Evolutionary conservation across 1,140 invertebrate genomes (phyloP), one percentile per base, ranked within the genome.

Genomic region (Xylocopa sonorina): DNA sequence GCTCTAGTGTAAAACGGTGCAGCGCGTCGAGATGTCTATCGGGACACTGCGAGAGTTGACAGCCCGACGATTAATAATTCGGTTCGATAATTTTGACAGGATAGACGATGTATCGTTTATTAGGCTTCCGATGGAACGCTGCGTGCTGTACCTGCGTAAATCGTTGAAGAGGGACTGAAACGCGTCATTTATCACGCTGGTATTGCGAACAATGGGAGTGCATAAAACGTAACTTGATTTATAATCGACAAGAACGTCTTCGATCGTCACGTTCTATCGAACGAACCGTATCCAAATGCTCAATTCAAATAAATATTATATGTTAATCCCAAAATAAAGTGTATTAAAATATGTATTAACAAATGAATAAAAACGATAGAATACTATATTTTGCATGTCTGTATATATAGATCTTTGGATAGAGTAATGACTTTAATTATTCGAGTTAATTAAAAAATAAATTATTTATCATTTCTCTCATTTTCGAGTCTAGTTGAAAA

Each of bases 61-160:
- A 41, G 29, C n/a, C 29, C 38, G 50, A 74, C 50, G 74, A 82
- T 84, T 84, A 78, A 84, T 84, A 82, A 84, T 82, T 78, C 64
- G 57, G 74, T 84, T 84, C 82, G 80, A 84, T 84, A 74, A 84
- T 84, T 84, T 78, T 79, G 80, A 84, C 75, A 68, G 69, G n/a
- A 55, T 38, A 63, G 51, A 55, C 68, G 80, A 82, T 68, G 76
- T 74, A 84, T 78, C 82, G 79, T 81, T 51, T 66, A 71, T 78
- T 73, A 81, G 80, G 64, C 53, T 71, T 63, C 48, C 72, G 73
- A 67, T 83, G 78, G 66, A 50, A 69, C 51, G 57, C 60, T 74
- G 43, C 58, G 43, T 63, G 38, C 41, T 43, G 41, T 78, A 72
- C 80, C 77, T 81, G 79, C 68, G 74, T 84, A 84, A 84, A 84